Conservation (phyloP, 2,113 vertebrate species). For the Herpailurus yagouaroundi region DNA sequence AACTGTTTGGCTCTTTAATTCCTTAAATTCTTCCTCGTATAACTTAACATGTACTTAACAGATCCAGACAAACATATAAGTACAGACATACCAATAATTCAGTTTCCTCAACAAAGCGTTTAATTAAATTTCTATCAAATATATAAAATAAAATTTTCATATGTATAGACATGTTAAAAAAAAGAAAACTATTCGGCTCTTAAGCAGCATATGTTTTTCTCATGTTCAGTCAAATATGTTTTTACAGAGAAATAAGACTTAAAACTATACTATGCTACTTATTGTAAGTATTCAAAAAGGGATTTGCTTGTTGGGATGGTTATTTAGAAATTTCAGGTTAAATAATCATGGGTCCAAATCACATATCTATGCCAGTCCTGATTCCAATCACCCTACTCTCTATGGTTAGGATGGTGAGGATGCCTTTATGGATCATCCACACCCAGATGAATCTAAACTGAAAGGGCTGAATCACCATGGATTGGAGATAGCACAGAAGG, state of each 20-base stretch:
- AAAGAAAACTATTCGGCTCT: background rate
- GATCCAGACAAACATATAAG: background rate
- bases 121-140: constrained; percentile 7
- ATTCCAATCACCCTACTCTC: background rate
- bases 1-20: background rate
- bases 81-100: background rate
- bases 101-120: background rate
- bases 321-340: constrained; percentile 1
- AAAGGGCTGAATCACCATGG: background rate
- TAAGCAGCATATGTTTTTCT: background rate
- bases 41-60: background rate
- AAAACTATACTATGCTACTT: background rate
- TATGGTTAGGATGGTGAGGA: background rate
- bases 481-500: background rate
- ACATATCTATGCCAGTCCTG: background rate
- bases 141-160: constrained; percentile 64
- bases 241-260: background rate
- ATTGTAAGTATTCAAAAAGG: background rate
- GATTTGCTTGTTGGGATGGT: background rate
- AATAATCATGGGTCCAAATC: background rate
- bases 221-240: background rate
- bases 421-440: background rate
- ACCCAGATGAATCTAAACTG: background rate
- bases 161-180: constrained; percentile 84
- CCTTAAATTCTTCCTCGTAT: background rate